phyloP scores from a whole-genome alignment of 2,113 vertebrate species.

The Manacus vitellinus region DNA sequence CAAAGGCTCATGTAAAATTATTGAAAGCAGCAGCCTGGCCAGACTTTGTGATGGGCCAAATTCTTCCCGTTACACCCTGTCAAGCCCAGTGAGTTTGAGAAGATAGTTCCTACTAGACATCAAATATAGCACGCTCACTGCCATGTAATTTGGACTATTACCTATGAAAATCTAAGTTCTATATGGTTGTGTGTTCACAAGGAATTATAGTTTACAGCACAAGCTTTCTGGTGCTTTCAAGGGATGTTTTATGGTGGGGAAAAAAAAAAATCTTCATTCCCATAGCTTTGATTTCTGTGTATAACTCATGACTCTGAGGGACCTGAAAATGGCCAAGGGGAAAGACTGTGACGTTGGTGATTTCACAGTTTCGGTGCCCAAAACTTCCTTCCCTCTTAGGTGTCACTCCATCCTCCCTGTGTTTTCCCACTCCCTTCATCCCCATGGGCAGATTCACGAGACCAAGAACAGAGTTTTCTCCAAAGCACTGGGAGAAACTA shows the following conservation, averaged over 20 bases:
- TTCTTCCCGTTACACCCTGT: conserved; percentile 2
- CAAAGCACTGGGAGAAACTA: background rate
- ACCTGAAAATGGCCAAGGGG: background rate
- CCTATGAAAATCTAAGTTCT: background rate
- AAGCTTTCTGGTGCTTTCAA: background rate
- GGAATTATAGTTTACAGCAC: background rate
- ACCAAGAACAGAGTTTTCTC: background rate
- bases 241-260: background rate
- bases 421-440: background rate
- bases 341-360: background rate
- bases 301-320: background rate
- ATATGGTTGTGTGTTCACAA: background rate
- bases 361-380: background rate
- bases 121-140: background rate
- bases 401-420: background rate
- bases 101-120: background rate
- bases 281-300: background rate
- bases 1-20: background rate
- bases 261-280: background rate
- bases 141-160: background rate
- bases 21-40: background rate
- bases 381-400: background rate
- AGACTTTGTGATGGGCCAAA: background rate
- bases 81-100: background rate
- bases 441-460: background rate